Evolutionary conservation across 1,140 invertebrate genomes (phyloP).

Genomic region (Antheraea mylitta): DNA sequence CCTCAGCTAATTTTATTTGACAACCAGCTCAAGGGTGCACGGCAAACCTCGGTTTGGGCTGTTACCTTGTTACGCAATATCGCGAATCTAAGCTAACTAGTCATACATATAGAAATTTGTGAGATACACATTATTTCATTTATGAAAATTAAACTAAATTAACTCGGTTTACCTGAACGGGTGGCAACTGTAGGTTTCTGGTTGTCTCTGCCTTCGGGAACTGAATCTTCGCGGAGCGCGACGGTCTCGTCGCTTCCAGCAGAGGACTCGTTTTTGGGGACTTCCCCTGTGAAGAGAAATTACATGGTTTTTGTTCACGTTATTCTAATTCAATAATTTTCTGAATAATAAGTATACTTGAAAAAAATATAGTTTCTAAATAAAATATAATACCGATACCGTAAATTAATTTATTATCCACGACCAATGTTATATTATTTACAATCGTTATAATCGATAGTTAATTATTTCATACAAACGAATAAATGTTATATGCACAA

Average conservation of each 20-base stretch:
- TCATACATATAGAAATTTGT: no score
- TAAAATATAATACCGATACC: not conserved
- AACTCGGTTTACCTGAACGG: constrained; percentile 67
- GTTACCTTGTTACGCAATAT: no score
- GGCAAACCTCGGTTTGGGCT: no score
- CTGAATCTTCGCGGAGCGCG: constrained; percentile 59
- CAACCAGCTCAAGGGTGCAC: no score
- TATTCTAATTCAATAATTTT: no score
- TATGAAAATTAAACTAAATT: no score
- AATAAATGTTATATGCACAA: no score
- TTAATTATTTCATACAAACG: no score
- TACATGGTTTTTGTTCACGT: not conserved
- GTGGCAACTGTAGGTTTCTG: constrained; percentile 69
- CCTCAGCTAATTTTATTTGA: no score
- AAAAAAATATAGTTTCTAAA: not conserved
- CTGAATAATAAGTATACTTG: no score
- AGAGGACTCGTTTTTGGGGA: constrained; percentile 56
- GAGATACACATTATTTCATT: no score
- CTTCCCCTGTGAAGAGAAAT: constrained; percentile 42
- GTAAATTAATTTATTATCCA: not conserved
- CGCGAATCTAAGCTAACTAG: no score
- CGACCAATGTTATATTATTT: not conserved
- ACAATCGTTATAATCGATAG: not conserved
- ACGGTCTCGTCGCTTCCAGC: constrained; percentile 56
- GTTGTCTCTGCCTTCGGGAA: constrained; percentile 70